Base-by-base conservation (phyloP, 2,888 invertebrate genomes). In the Troilus luridus region DNA sequence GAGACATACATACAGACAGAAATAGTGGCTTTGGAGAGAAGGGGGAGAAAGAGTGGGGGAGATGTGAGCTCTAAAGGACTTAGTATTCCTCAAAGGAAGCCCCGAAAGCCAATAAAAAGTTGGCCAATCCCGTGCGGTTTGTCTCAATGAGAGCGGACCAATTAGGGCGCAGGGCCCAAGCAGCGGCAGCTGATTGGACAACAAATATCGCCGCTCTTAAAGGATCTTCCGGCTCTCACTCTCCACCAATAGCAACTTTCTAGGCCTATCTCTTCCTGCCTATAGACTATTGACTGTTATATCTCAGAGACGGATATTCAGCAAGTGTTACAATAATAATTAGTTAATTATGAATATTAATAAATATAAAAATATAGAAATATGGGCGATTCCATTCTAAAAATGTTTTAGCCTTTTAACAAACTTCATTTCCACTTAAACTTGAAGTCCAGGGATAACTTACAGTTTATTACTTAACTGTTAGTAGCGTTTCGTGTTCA, bases 101-200 rank as follows among this genome's bases (percentile, higher is more conserved):
- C 27, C 72, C 72, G 27, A 77, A 77, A 77, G 72, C 72, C 72
- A 77, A 77, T 77, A 77, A 77, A 77, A 77, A 77, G 72, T 77
- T 77, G 41, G 72, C 24, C 72, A 77, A 77, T 77, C 72, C 72
- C 72, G 72, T 41, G 41, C 72, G 41, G 41, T 27, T 77, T 77
- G 72, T 41, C 72, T 77, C 72, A 8, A 41, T 77, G 41, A 19
- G 7, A 77, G 72, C 41, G 27, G 12, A 17, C 41, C 72, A 77
- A 77, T 77, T 77, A 77, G 41, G 2, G 8, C 27, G 8, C 9
- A 19, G 17, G 14, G 2, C 8, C 67, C 14, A 0, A 8, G 9
- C n/a, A 0, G n/a, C n/a, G 67, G 67, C 67, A 6, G 64, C 41
- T 77, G 27, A 77, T 77, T 77, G 72, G 72, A 41, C 72, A 19